phyloP scores from a whole-genome alignment of 2,113 vertebrate species.

The Gambusia holbrooki region DNA sequence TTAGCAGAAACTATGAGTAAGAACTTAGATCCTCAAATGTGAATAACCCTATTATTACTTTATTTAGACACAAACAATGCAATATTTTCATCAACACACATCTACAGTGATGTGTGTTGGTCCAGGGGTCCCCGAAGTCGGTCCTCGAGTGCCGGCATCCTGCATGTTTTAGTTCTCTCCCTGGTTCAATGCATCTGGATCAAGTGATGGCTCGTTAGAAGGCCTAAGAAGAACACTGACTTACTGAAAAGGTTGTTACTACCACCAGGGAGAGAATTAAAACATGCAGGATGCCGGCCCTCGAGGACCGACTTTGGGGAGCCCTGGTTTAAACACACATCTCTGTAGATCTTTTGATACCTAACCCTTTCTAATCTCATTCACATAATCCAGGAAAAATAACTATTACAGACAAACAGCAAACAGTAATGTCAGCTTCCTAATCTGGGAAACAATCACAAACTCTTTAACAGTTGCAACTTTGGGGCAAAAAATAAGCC shows the following conservation, averaged over 20 bases:
- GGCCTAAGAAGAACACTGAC: too few relatives aligned
- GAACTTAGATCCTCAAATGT: constrained; percentile 13
- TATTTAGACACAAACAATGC: constrained; percentile 21
- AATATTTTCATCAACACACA: neutral
- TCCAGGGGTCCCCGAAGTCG: too few relatives aligned
- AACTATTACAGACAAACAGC: neutral
- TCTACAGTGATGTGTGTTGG: too few relatives aligned
- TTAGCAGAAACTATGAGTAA: constrained; percentile 8
- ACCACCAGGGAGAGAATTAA: too few relatives aligned
- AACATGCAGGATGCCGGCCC: too few relatives aligned
- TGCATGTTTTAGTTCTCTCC: too few relatives aligned
- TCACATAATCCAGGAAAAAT: constrained; percentile 4
- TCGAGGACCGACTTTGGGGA: too few relatives aligned
- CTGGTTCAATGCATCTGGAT: too few relatives aligned
- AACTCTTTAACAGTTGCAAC: constrained; percentile 20
- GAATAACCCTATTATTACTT: constrained; percentile 24
- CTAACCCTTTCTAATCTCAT: constrained; percentile 6
- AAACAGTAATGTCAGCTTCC: neutral
- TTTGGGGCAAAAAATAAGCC: constrained; percentile 19
- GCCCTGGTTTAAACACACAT: neutral
- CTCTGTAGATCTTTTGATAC: constrained; percentile 15
- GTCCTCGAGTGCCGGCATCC: too few relatives aligned
- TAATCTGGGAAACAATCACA: constrained; percentile 8
- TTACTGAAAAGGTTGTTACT: too few relatives aligned
- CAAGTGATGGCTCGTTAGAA: too few relatives aligned